Evolutionary conservation across 2,888 invertebrate genomes (phyloP), one percentile per base, ranked within the genome.

Genomic region (Carabus problematicus): DNA sequence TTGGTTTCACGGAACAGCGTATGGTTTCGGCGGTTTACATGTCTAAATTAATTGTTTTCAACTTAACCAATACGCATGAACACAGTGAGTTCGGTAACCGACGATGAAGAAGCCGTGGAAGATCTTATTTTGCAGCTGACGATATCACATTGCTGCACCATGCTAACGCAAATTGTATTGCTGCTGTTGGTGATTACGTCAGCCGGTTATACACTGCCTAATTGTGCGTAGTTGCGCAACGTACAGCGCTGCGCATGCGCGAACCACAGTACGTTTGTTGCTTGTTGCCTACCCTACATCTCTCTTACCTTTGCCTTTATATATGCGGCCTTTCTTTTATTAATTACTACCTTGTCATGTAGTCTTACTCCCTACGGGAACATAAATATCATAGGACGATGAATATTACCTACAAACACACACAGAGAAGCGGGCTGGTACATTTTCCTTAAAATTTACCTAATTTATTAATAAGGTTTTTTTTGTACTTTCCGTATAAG

Each of bases 291-390:
- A 29, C 29, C 29, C 29, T 52, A 52, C 14, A 16, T 11, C 4
- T 52, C 14, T 29, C 52, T 19, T 52, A 4, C 2, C 52, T 4
- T 52, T 18, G 14, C 45, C 45, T 45, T 3, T 7, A 45, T 29
- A 45, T 12, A 2, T 12, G 14, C 45, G 9, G 67, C 54, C 58
- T 67, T 67, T 67, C 67, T 67, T 67, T 67, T 67, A 67, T 67
- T 60, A 67, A 67, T 67, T 67, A 67, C 60, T 60, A 12, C 60
- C 19, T 60, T 60, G 67, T 60, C 59, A 59, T 59, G 66, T 66
- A 60, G 42, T 52, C 60, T 14, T 54, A 60, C 52, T 19, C 67
- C 67, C 58, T 52, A 19, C 41, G 67, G 67, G 42, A 18, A 52
- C 67, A 60, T 67, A 60, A 67, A 67, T 67, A 67, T 59, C 47